Evolutionary conservation across 1,140 invertebrate species (phyloP), one percentile per base, ranked within the genome.

Genomic region (Fopius arisanus): DNA sequence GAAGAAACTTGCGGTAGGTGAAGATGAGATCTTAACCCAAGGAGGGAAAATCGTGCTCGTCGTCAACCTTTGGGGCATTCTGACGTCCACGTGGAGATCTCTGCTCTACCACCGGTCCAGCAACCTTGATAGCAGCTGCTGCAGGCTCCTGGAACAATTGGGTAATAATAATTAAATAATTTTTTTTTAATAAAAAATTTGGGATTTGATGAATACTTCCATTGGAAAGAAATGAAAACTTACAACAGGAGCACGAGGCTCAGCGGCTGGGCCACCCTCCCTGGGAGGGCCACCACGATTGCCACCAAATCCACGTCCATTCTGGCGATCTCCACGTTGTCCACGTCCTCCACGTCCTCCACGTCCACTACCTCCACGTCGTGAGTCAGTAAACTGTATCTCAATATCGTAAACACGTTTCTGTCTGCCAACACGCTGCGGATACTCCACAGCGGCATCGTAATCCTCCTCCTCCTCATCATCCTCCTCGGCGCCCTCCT

Each of bases 21-120:
- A 9, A 43, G 10, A 31, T 67, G 66, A 65, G 65, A 72, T 70
- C 72, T 80, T 93, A 95, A 85, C 94, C 93, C 83, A 97, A 90
- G 80, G 95, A 96, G 76, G 97, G 97, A 89, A 98, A 98, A 89
- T 97, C 96, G 83, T 94, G 93, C 89, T 96, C 96, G 89, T 98
- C 96, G 85, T 97, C 96, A 66, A 98, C 95, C 87, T 96, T 97
- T 21, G 97, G 97, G 82, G 96, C 96, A 75, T 92, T 88, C 77
- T 92, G 91, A 78, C 89, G 87, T 71, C 85, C 84, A 72, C 86
- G 86, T 31, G 87, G 86, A 21, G 87, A 87, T 73, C 83, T 87
- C 66, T 88, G 87, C 67, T 88, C 85, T 2, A 75, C 59, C 41
- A 78, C 76, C 3, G 78, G 69, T 23, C 75, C 40, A 73, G 81